phyloP scores from a whole-genome alignment of 2,888 invertebrate genomes.

The Pegoplata infirma region DNA sequence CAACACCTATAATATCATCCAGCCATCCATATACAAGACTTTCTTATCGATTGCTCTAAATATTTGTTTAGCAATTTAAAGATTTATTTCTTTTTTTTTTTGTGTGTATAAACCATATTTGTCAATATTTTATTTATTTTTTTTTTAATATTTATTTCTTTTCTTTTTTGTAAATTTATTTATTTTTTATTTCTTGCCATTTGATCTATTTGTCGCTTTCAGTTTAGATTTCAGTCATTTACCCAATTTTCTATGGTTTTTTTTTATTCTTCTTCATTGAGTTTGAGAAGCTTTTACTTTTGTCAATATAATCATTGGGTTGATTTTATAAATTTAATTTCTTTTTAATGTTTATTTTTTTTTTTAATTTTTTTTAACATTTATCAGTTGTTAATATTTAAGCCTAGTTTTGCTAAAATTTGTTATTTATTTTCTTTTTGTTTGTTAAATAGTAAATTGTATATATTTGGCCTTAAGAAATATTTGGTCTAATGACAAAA shows the following conservation, averaged over 20 bases:
- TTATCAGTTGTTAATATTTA: constrained; percentile 10
- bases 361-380: neutral
- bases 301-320: constrained; percentile 23
- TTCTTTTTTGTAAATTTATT: neutral
- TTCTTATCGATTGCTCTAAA: constrained; percentile 51
- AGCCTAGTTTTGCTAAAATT: constrained; percentile 16
- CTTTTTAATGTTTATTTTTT: constrained; percentile 34
- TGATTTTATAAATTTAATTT: constrained; percentile 1
- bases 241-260: constrained; percentile 35
- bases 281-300: constrained; percentile 50
- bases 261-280: neutral
- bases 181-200: constrained; percentile 11
- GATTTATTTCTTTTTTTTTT: constrained; percentile 6
- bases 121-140: neutral
- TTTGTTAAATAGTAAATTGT: too few species aligned
- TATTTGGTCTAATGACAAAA: constrained; percentile 35
- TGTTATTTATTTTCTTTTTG: constrained; percentile 2
- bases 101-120: neutral
- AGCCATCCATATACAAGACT: constrained; percentile 42
- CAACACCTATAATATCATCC: constrained; percentile 20
- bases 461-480: constrained; percentile 24
- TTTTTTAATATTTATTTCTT: neutral
- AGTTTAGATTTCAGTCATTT: constrained; percentile 23
- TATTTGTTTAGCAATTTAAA: constrained; percentile 43
- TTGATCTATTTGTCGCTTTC: constrained; percentile 23